Conservation (phyloP, 1,140 invertebrate genomes). For the Trialeurodes vaporariorum region DNA sequence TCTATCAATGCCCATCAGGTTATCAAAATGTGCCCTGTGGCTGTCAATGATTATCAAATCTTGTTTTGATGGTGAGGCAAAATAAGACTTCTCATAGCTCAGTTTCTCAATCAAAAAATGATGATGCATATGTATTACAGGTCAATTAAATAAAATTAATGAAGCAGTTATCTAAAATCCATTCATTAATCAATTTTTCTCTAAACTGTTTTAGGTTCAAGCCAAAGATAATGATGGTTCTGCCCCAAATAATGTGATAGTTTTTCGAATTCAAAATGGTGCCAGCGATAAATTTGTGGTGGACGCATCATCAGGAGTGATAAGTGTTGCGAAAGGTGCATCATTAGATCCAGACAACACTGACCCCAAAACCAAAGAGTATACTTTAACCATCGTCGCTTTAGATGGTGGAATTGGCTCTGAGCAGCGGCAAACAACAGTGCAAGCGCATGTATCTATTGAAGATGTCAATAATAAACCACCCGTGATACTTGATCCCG, state of each 20-base stretch:
- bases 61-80: no score
- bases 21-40: no score
- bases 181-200: background rate
- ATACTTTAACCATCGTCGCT: constrained; percentile 48
- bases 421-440: constrained; percentile 53
- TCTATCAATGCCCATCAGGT: no score
- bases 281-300: constrained; percentile 88
- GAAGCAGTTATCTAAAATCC: no score
- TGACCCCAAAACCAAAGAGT: constrained; percentile 53
- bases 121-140: no score
- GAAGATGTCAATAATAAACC: constrained; percentile 86
- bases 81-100: no score
- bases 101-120: no score
- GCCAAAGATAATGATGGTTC: constrained; percentile 76
- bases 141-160: no score
- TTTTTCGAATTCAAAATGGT: constrained; percentile 77
- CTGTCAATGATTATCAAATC: no score
- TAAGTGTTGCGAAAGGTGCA: constrained; percentile 74
- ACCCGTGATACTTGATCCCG: constrained; percentile 57
- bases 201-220: constrained; percentile 44
- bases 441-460: constrained; percentile 70
- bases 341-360: constrained; percentile 80
- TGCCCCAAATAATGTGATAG: constrained; percentile 69
- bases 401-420: constrained; percentile 77
- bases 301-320: constrained; percentile 62